A percentile compares a stretch with the other conserved stretches of the same genome.
These are phyloP conservation scores for Chirona hameri DNA, from an alignment of 2,888 invertebrate genomes.

Conservation along the genomic window DNA sequence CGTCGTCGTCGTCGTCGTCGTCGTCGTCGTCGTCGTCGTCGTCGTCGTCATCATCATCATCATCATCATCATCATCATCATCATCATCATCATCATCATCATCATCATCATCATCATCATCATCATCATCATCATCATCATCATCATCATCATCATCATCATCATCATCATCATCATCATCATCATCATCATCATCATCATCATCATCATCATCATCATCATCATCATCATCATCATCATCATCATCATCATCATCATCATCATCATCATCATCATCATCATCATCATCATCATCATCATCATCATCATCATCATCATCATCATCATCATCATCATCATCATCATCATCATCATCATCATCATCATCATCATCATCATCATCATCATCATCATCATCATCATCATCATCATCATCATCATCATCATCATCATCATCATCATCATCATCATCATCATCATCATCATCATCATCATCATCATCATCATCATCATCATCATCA, in stretches of 20 bases:
- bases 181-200: neutral
- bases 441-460: neutral
- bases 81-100: neutral
- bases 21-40: constrained; percentile 3
- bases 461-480: neutral
- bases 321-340: neutral
- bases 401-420: neutral
- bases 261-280: neutral
- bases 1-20: neutral
- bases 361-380: neutral
- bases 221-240: neutral
- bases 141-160: neutral
- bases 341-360: neutral
- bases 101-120: neutral
- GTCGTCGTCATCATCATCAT: neutral
- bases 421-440: neutral
- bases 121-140: neutral
- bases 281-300: neutral
- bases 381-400: neutral
- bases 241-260: neutral
- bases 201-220: neutral
- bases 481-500: neutral
- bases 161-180: neutral
- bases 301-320: neutral
- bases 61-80: neutral